These are phyloP conservation scores for Drosophila lutescens DNA, from an alignment of 2,888 invertebrate genomes.

Conservation along the genomic window DNA sequence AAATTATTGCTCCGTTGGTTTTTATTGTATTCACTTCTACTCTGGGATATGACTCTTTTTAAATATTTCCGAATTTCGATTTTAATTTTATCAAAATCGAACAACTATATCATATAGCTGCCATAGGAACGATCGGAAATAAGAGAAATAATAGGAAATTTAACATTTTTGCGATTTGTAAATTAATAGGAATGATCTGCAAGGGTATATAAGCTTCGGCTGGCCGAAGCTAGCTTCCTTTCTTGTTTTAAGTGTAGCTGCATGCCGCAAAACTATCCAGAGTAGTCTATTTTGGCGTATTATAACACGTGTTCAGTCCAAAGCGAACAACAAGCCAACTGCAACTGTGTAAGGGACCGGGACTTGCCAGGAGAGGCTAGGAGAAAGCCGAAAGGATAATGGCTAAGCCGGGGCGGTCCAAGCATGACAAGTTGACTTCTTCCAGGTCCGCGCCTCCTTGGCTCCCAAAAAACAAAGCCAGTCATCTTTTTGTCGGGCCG, in stretches of 20 bases:
- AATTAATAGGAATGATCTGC: too few relatives aligned
- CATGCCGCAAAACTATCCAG: not conserved
- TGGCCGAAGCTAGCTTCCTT: too few relatives aligned
- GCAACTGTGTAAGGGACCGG: slow-evolving; percentile 17
- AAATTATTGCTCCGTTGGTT: too few relatives aligned
- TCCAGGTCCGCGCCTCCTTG: slow-evolving; percentile 4
- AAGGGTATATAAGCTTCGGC: too few relatives aligned
- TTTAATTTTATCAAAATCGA: too few relatives aligned
- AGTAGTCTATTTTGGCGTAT: slow-evolving; percentile 16
- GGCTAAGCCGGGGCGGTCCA: slow-evolving; percentile 19
- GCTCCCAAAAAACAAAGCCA: slow-evolving; percentile 29
- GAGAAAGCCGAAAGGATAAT: slow-evolving; percentile 30
- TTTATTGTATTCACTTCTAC: too few relatives aligned
- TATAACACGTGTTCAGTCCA: slow-evolving; percentile 44
- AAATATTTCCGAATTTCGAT: too few relatives aligned
- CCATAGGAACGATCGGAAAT: too few relatives aligned
- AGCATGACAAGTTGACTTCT: slow-evolving; percentile 55
- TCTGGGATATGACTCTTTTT: too few relatives aligned
- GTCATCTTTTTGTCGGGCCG: slow-evolving; percentile 33
- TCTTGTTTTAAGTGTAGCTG: not conserved
- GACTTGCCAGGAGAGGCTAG: slow-evolving; percentile 1
- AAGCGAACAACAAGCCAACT: slow-evolving; percentile 11
- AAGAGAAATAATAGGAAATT: too few relatives aligned
- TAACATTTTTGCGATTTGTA: too few relatives aligned
- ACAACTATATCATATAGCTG: too few relatives aligned